phyloP scores from a whole-genome alignment of 2,113 vertebrate species.

The Rhabdomys dilectus region DNA sequence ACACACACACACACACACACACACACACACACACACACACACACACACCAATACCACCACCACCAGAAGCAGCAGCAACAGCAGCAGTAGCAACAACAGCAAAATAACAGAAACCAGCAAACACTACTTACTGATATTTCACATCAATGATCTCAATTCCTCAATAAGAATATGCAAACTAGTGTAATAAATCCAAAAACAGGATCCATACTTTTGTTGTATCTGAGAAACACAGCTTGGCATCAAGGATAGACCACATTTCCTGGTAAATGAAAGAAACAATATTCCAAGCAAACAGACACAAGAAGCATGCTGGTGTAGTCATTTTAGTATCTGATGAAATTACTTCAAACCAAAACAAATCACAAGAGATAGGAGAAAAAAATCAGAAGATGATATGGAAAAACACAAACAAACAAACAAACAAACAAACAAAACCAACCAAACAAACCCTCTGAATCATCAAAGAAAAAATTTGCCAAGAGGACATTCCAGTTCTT shows the following conservation, averaged over 20 bases:
- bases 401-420: too few relatives aligned
- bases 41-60: too few relatives aligned
- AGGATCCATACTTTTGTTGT: background rate
- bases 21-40: too few relatives aligned
- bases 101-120: background rate
- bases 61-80: too few relatives aligned
- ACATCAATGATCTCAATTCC: background rate
- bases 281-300: background rate
- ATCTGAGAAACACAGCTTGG: background rate
- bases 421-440: too few relatives aligned
- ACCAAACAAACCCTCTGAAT: background rate
- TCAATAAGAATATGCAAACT: background rate
- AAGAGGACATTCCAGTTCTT: background rate
- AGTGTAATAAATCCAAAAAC: background rate
- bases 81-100: background rate
- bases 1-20: too few relatives aligned
- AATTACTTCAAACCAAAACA: background rate
- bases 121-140: background rate
- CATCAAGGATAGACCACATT: background rate
- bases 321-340: background rate
- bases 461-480: background rate
- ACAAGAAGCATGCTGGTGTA: background rate
- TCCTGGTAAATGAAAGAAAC: background rate
- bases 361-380: background rate
- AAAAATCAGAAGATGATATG: background rate